Evolutionary conservation across 37 sponge, comb jelly and placozoan species (phyloP), one percentile per base, ranked within the genome.

Genomic region (Chondrosia reniformis): DNA sequence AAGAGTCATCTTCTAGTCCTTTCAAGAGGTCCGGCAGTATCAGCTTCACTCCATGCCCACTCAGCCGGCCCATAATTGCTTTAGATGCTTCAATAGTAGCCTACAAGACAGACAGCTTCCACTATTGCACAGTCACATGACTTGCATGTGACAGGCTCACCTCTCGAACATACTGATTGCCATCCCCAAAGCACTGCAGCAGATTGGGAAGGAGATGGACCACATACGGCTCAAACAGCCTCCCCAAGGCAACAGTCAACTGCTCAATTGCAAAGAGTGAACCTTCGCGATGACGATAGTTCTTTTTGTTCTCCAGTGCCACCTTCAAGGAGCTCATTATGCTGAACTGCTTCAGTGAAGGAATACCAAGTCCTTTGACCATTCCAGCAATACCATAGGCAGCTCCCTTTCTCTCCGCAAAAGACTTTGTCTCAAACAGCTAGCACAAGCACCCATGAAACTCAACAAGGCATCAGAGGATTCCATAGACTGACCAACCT

Each of bases 301-400:
- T 96, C 87, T 99, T 99, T 92, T 93, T 99, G 87, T 99, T 77
- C 46, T 81, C 79, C 3, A 99, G 82, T 24, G 99, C 94, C 34
- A 88, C 89, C 34, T 90, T 84, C 8, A 99, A 88, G 8, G 83
- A 74, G 10, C 63, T 79, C 87, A 91, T 94, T 52, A 99, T 84
- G 13, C 78, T 55, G 39, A 81, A 63, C 66, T 99, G 96, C 62
- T 93, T 96, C 30, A 99, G 84, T 10, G 94, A 86, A 8, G 91
- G 84, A 25, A 99, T 89, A 12, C 99, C 99, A 33, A 99, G 88
- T 5, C 99, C 99, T 74, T 99, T 99, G 28, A 99, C 96, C 46
- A 99, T 41, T 45, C 94, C 99, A 75, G 99, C 94, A n/a, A 99
- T 75, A 1, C 99, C 99, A 81, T 95, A 96, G n/a, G 99, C 94